Evolutionary conservation across 2,888 invertebrate species (phyloP).

Genomic region (Gastracanthus pulcherrimus): DNA sequence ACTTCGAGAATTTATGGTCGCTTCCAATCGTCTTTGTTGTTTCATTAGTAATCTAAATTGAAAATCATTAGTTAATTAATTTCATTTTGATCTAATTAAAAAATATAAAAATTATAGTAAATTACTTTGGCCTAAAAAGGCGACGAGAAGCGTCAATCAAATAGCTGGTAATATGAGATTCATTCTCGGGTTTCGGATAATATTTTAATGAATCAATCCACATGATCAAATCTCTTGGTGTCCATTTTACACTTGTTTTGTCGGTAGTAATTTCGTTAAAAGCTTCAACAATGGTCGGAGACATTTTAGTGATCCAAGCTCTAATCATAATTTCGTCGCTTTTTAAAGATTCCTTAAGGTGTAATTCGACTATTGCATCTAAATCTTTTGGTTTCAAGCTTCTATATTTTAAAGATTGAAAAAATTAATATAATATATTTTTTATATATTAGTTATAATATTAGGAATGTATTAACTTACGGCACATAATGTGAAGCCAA

Average conservation of each 20-base stretch:
- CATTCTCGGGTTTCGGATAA: slow-evolving; percentile 68
- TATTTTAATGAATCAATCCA: slow-evolving; percentile 70
- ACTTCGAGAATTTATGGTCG: slow-evolving; percentile 64
- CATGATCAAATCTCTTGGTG: slow-evolving; percentile 68
- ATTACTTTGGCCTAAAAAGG: slow-evolving; percentile 69
- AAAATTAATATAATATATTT: not conserved
- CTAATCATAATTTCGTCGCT: slow-evolving; percentile 60
- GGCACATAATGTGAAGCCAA: slow-evolving; percentile 70
- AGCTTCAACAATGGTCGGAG: slow-evolving; percentile 66
- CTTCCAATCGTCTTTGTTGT: slow-evolving; percentile 67
- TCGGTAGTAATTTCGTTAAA: slow-evolving; percentile 49
- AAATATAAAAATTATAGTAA: not conserved
- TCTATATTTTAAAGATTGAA: slow-evolving; percentile 57
- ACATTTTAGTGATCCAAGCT: slow-evolving; percentile 68
- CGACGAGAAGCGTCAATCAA: slow-evolving; percentile 69
- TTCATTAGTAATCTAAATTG: slow-evolving; percentile 61
- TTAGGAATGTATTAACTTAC: slow-evolving; percentile 60
- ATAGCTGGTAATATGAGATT: slow-evolving; percentile 63
- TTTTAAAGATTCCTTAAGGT: slow-evolving; percentile 66
- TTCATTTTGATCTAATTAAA: not conserved
- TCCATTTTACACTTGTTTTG: slow-evolving; percentile 63
- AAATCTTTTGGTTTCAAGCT: slow-evolving; percentile 66
- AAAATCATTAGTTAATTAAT: not conserved
- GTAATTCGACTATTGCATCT: slow-evolving; percentile 68
- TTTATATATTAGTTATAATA: not conserved